These are phyloP conservation scores for Psix sp. DNA, from an alignment of 1,140 invertebrate species.

Conservation along the genomic window DNA sequence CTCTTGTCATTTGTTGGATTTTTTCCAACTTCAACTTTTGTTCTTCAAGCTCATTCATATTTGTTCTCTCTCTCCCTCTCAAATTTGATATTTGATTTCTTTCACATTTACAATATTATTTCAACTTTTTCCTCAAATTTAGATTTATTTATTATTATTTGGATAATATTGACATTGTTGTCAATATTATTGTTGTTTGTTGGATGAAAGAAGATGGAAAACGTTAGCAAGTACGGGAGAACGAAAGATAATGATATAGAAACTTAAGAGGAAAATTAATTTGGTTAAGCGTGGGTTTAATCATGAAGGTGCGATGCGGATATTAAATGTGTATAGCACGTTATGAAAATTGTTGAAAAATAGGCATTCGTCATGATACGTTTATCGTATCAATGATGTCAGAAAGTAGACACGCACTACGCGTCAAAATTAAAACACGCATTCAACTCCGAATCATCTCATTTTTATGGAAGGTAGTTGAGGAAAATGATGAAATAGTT, in stretches of 20 bases:
- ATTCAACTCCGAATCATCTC: conserved; percentile 22
- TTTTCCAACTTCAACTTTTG: conserved; percentile 38
- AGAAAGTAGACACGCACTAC: conserved; percentile 56
- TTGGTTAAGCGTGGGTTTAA: conserved; percentile 41
- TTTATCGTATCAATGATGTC: conserved; percentile 58
- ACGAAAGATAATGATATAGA: neutral
- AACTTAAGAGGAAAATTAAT: conserved; percentile 26
- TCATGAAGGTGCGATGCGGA: conserved; percentile 46
- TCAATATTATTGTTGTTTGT: no score
- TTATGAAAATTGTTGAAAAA: conserved; percentile 58
- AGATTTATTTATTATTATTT: no score
- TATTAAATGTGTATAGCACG: conserved; percentile 50
- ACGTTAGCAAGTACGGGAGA: neutral
- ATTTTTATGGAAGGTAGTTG: neutral
- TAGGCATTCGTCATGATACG: conserved; percentile 54
- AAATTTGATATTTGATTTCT: neutral
- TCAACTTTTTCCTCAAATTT: no score
- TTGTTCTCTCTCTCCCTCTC: conserved; percentile 5
- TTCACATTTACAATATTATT: no score
- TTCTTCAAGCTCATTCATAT: conserved; percentile 25
- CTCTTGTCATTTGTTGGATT: conserved; percentile 21
- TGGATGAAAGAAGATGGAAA: neutral
- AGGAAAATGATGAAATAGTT: no score
- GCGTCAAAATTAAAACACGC: conserved; percentile 50
- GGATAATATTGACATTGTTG: no score